A percentile compares a stretch with the other conserved stretches of the same genome.
Evolutionary conservation across 2,797 vertebrate species (phyloP).

Genomic region (Limosa lapponica): DNA sequence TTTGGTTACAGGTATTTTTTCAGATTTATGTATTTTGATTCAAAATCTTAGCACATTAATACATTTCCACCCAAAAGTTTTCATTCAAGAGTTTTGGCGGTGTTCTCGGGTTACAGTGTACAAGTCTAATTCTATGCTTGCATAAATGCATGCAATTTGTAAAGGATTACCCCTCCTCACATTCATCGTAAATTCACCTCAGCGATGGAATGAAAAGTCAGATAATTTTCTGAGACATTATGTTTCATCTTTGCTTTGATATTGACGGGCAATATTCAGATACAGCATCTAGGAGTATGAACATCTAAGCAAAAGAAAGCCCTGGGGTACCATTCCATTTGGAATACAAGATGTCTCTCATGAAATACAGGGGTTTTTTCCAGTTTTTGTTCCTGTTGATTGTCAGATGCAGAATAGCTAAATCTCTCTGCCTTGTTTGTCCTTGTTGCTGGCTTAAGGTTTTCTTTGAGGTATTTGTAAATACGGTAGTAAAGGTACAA

Average conservation of each 20-base stretch:
- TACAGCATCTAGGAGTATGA: not conserved
- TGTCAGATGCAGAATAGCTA: not conserved
- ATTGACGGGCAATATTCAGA: not conserved
- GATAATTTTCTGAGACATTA: not conserved
- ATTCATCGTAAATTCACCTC: not conserved
- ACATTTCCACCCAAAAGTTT: not conserved
- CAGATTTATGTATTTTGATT: not conserved
- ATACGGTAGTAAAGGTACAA: not conserved
- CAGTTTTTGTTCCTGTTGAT: not conserved
- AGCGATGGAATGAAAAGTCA: not conserved
- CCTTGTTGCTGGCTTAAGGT: not conserved
- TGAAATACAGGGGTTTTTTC: not conserved
- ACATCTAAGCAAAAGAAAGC: not conserved
- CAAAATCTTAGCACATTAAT: not conserved
- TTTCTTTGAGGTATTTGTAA: not conserved
- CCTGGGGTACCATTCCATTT: not conserved
- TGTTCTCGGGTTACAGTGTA: not conserved
- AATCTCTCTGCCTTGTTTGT: not conserved
- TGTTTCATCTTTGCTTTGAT: slow-evolving; percentile 16
- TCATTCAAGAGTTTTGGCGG: not conserved
- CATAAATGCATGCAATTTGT: not conserved
- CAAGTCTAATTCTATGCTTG: not conserved
- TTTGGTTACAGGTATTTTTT: not conserved
- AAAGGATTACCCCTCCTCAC: not conserved
- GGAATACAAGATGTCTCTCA: not conserved